Evolutionary conservation across 2,113 vertebrate species (phyloP).

Genomic region (Mugil cephalus): DNA sequence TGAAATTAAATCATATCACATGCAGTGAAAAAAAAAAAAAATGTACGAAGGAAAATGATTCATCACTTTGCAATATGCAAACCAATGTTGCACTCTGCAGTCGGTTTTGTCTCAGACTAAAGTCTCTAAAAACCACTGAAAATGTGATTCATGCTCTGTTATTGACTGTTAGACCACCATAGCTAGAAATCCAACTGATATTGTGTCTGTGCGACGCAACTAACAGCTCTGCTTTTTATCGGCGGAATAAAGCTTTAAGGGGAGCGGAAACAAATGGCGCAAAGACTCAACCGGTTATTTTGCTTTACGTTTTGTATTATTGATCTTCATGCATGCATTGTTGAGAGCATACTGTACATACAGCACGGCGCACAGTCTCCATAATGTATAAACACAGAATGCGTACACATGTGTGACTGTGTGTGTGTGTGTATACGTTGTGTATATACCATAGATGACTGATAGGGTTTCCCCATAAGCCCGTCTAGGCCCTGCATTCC

Average conservation of each 20-base stretch:
- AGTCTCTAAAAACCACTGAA: constrained; percentile 65
- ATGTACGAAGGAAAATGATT: constrained; percentile 44
- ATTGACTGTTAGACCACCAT: constrained; percentile 64
- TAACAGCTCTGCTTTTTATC: constrained; percentile 35
- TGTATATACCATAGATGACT: constrained; percentile 58
- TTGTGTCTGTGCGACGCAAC: constrained; percentile 51
- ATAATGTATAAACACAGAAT: constrained; percentile 48
- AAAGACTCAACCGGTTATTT: constrained; percentile 3
- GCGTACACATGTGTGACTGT: constrained; percentile 13
- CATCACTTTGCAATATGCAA: constrained; percentile 52
- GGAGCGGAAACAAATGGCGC: neutral
- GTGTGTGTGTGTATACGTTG: constrained; percentile 25
- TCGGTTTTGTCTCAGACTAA: constrained; percentile 49
- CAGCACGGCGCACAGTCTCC: constrained; percentile 13
- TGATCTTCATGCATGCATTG: constrained; percentile 31
- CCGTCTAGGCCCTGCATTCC: constrained; percentile 73
- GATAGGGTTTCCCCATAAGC: constrained; percentile 76
- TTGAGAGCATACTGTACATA: constrained; percentile 42
- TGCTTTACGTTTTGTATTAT: constrained; percentile 38
- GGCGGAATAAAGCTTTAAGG: constrained; percentile 9
- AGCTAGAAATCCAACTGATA: constrained; percentile 39
- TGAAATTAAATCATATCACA: constrained; percentile 20
- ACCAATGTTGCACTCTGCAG: constrained; percentile 24
- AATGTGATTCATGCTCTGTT: constrained; percentile 72
- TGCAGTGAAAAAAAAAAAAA: constrained; percentile 12